These are phyloP conservation scores for Ormyrus thymus DNA, from an alignment of 2,888 invertebrate species.

Conservation along the genomic window DNA sequence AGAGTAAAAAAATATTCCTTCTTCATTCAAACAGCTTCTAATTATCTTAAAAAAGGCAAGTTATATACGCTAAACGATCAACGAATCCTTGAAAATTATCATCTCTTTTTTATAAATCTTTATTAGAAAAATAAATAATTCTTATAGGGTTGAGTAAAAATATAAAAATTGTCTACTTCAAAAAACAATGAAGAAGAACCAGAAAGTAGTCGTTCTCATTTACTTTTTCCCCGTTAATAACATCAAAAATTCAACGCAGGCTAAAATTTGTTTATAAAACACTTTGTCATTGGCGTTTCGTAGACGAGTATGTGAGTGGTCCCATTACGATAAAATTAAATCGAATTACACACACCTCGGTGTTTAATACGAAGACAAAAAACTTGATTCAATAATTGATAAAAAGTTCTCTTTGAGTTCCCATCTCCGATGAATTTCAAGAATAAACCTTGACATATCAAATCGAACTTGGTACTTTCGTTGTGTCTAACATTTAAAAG, in stretches of 20 bases:
- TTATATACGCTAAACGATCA: slow-evolving; percentile 19
- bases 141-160: slow-evolving; percentile 35
- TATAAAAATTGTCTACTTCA: slow-evolving; percentile 23
- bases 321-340: slow-evolving; percentile 51
- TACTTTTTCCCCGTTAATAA: slow-evolving; percentile 14
- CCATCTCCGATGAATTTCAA: slow-evolving; percentile 23
- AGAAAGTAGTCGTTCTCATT: slow-evolving; percentile 27
- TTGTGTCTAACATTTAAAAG: slow-evolving; percentile 54
- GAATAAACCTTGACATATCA: slow-evolving; percentile 10
- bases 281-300: slow-evolving; percentile 50
- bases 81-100: slow-evolving; percentile 31
- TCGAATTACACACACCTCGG: slow-evolving; percentile 14
- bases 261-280: slow-evolving; percentile 43
- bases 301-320: slow-evolving; percentile 48
- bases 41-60: slow-evolving; percentile 27
- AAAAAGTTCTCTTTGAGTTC: slow-evolving; percentile 34
- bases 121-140: slow-evolving; percentile 51
- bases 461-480: slow-evolving; percentile 56
- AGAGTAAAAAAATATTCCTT: slow-evolving; percentile 51
- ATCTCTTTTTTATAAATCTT: slow-evolving; percentile 9
- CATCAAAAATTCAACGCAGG: slow-evolving; percentile 39
- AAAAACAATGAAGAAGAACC: slow-evolving; percentile 26
- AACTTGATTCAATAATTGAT: slow-evolving; percentile 30
- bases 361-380: slow-evolving; percentile 26
- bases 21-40: slow-evolving; percentile 39